A percentile compares a stretch with the other conserved stretches of the same genome.
Evolutionary conservation across 2,888 invertebrate genomes (phyloP).

Genomic region (Drepanosiphum platanoidis): DNA sequence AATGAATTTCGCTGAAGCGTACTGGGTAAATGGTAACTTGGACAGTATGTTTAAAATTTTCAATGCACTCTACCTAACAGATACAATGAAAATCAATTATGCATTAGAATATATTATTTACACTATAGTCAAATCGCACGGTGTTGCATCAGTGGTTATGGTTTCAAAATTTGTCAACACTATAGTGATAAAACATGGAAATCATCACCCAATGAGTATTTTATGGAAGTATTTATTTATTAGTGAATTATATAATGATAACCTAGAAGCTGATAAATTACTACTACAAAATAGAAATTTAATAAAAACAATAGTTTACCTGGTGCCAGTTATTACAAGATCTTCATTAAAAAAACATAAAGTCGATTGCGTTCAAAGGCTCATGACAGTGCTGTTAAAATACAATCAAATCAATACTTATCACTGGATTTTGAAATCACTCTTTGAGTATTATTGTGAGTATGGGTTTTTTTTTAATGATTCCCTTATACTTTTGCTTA

Average conservation of each 20-base stretch:
- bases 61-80: not conserved
- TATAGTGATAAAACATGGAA: slow-evolving; percentile 31
- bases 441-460: slow-evolving; percentile 63
- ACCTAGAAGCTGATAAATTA: slow-evolving; percentile 60
- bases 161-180: slow-evolving; percentile 51
- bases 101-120: slow-evolving; percentile 45
- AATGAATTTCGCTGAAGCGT: slow-evolving; percentile 42
- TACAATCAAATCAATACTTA: slow-evolving; percentile 55
- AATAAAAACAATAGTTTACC: slow-evolving; percentile 46
- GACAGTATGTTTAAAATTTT: slow-evolving; percentile 28
- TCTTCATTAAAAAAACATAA: slow-evolving; percentile 37
- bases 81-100: not conserved
- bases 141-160: slow-evolving; percentile 60
- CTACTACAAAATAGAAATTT: slow-evolving; percentile 44
- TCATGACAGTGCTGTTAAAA: slow-evolving; percentile 58
- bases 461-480: not conserved
- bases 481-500: not conserved
- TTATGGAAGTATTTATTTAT: slow-evolving; percentile 63
- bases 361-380: slow-evolving; percentile 44
- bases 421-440: slow-evolving; percentile 30
- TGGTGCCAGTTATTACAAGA: slow-evolving; percentile 37
- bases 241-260: slow-evolving; percentile 62
- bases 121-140: slow-evolving; percentile 35
- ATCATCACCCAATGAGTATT: slow-evolving; percentile 56
- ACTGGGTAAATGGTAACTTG: slow-evolving; percentile 45